These are phyloP conservation scores for Nixonia krombeini DNA, from an alignment of 1,140 invertebrate genomes.

Conservation along the genomic window DNA sequence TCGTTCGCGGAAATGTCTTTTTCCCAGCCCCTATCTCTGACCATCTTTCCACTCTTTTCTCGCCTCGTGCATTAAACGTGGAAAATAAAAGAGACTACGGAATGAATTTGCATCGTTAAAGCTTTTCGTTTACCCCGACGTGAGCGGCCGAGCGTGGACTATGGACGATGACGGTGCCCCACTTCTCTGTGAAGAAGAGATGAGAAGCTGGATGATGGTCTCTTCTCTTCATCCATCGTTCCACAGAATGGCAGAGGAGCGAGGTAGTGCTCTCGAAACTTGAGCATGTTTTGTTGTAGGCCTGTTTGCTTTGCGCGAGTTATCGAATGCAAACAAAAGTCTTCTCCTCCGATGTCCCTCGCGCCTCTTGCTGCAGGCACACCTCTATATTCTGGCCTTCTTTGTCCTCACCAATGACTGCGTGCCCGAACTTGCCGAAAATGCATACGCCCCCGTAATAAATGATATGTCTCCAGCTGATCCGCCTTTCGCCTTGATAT, in stretches of 20 bases:
- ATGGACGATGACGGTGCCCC: slow-evolving; percentile 52
- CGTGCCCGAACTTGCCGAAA: too few species aligned
- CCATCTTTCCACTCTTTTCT: slow-evolving; percentile 24
- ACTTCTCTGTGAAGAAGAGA: slow-evolving; percentile 51
- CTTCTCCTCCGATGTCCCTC: slow-evolving; percentile 17
- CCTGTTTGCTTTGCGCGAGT: slow-evolving; percentile 57
- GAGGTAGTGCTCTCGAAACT: slow-evolving; percentile 35
- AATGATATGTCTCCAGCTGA: not conserved
- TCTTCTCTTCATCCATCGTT: slow-evolving; percentile 43
- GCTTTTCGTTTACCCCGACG: slow-evolving; percentile 47
- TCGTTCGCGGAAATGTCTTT: slow-evolving; percentile 25
- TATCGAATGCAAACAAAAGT: slow-evolving; percentile 58
- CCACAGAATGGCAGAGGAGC: slow-evolving; percentile 23
- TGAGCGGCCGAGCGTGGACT: slow-evolving; percentile 16
- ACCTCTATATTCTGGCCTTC: not conserved
- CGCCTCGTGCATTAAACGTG: slow-evolving; percentile 26
- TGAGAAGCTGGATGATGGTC: slow-evolving; percentile 34
- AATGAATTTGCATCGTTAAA: slow-evolving; percentile 66
- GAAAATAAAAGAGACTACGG: slow-evolving; percentile 41
- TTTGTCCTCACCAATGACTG: slow-evolving; percentile 2
- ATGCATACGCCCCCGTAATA: too few species aligned
- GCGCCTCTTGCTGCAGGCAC: slow-evolving; percentile 14
- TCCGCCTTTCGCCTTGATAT: too few species aligned
- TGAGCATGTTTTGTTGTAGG: slow-evolving; percentile 53
- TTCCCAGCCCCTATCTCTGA: slow-evolving; percentile 17